Evolutionary conservation across 2,113 vertebrate species (phyloP).

Genomic region (Antigone vipio): DNA sequence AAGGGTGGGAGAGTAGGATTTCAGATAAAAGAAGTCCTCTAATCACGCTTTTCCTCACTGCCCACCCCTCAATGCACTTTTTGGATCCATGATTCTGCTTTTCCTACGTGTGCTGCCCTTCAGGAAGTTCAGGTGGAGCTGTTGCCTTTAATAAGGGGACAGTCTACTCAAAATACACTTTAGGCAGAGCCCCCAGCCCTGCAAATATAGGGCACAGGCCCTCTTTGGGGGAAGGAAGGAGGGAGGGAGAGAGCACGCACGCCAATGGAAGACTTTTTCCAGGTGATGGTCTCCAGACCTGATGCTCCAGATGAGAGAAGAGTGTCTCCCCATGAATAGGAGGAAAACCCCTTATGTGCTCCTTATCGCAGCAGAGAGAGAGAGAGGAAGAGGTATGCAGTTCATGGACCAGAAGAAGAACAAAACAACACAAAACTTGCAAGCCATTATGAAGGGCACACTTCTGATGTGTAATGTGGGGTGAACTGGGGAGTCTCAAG

Average conservation of each 20-base stretch:
- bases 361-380: neutral
- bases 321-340: neutral
- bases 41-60: neutral
- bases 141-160: neutral
- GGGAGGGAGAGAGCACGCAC: neutral
- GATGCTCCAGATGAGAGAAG: neutral
- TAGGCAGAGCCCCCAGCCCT: neutral
- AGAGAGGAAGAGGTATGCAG: neutral
- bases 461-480: neutral
- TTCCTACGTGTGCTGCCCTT: neutral
- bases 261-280: neutral
- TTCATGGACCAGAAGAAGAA: neutral
- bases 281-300: neutral
- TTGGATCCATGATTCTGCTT: neutral
- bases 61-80: neutral
- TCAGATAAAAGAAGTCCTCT: neutral
- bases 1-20: neutral
- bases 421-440: neutral
- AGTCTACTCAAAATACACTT: neutral
- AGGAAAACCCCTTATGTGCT: neutral
- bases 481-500: neutral
- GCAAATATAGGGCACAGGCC: fast-evolving
- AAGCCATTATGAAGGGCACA: neutral
- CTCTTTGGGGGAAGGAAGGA: neutral
- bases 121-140: neutral